Evolutionary conservation across 2,888 invertebrate genomes (phyloP).

Genomic region (Patella depressa): DNA sequence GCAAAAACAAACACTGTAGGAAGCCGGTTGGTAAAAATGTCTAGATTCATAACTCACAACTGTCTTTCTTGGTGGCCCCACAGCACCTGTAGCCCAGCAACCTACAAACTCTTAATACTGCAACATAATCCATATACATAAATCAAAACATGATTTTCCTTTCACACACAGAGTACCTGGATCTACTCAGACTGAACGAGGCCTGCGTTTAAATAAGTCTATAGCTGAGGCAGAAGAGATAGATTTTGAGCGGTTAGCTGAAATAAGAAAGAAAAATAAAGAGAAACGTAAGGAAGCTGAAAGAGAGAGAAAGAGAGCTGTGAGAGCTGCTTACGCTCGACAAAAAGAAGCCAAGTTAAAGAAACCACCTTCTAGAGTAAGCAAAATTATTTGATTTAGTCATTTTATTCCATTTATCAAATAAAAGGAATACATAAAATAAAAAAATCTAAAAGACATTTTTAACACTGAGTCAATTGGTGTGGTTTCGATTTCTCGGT

Average conservation of each 20-base stretch:
- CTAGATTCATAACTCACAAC: too few species aligned
- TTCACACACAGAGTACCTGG: constrained; percentile 43
- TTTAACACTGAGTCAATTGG: too few species aligned
- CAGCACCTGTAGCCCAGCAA: too few species aligned
- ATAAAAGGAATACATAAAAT: background rate
- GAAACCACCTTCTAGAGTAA: constrained; percentile 34
- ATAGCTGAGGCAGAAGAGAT: constrained; percentile 59
- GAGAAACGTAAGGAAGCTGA: constrained; percentile 66
- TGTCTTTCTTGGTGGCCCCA: too few species aligned
- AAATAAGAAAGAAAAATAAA: constrained; percentile 39
- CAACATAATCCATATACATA: too few species aligned
- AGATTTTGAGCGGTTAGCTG: constrained; percentile 47
- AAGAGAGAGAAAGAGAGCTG: constrained; percentile 64
- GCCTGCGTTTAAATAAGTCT: constrained; percentile 44
- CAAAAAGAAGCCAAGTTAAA: constrained; percentile 60
- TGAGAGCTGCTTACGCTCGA: constrained; percentile 63
- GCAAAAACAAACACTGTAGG: too few species aligned
- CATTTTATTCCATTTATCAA: background rate
- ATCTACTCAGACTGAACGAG: constrained; percentile 61
- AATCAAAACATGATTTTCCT: too few species aligned
- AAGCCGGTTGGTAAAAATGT: too few species aligned
- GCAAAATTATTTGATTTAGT: background rate
- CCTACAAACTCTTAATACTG: too few species aligned
- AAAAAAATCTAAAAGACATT: too few species aligned
- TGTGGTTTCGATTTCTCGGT: too few species aligned